Evolutionary conservation across 2,113 vertebrate genomes (phyloP).

Genomic region (Notarius lentiginosus): DNA sequence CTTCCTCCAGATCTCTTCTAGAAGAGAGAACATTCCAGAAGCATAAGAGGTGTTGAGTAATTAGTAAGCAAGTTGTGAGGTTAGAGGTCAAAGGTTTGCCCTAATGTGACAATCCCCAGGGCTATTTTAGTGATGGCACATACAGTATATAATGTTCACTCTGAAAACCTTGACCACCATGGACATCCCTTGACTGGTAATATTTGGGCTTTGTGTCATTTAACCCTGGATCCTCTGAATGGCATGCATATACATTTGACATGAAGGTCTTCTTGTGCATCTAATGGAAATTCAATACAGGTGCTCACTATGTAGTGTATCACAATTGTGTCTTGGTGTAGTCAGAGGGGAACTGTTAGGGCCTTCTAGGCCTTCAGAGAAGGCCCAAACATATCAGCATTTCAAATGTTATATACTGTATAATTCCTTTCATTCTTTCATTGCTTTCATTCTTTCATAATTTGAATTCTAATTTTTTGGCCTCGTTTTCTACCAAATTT

Average conservation of each 20-base stretch:
- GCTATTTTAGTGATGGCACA: conserved; percentile 42
- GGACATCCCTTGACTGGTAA: background rate
- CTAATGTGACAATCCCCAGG: conserved; percentile 58
- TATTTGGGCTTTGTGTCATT: background rate
- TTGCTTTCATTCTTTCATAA: no score
- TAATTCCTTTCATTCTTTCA: no score
- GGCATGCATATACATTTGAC: background rate
- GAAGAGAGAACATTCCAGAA: conserved; percentile 64
- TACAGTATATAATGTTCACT: background rate
- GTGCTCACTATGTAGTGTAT: background rate
- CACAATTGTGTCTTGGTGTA: background rate
- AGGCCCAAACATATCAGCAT: no score
- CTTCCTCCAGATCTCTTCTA: conserved; percentile 55
- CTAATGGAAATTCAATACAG: background rate
- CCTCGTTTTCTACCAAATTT: no score
- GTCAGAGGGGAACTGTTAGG: no score
- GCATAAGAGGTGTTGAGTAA: conserved; percentile 69
- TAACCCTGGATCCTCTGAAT: background rate
- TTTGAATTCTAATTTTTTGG: no score
- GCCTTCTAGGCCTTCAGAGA: no score
- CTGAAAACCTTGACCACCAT: background rate
- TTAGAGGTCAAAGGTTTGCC: conserved; percentile 56
- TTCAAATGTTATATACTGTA: no score
- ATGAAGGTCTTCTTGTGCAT: background rate
- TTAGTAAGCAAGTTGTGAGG: conserved; percentile 68